A percentile compares a stretch with the other conserved stretches of the same genome.
Conservation (phyloP, 2,888 invertebrate genomes). For the Campoplex capitator region DNA sequence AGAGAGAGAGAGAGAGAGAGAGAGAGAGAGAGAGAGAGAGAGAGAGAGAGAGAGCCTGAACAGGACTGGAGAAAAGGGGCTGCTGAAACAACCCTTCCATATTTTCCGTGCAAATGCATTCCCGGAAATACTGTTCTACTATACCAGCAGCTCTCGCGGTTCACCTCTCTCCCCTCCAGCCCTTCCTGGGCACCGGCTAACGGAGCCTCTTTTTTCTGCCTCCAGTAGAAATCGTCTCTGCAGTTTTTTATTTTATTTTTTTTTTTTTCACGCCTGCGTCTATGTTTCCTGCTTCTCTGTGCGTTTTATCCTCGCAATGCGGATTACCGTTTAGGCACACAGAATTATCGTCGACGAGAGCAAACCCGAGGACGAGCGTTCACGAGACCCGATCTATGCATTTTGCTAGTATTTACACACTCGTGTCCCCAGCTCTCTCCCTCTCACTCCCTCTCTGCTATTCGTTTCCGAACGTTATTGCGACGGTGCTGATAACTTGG, state of each 20-base stretch:
- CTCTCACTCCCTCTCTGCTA: background rate
- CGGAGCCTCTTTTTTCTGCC: conserved; percentile 4
- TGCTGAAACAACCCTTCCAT: background rate
- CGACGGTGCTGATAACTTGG: no score
- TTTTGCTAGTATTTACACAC: background rate
- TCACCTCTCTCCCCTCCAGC: no score
- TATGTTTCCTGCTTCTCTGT: background rate
- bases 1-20: background rate
- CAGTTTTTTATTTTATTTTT: no score
- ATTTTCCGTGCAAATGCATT: conserved; percentile 54
- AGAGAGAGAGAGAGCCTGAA: background rate
- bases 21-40: background rate
- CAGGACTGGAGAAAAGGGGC: background rate
- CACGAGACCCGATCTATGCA: conserved; percentile 17
- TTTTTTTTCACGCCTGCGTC: background rate
- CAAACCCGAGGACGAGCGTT: conserved; percentile 33
- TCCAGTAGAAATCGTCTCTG: no score
- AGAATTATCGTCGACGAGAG: conserved; percentile 55
- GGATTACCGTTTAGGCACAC: conserved; percentile 61
- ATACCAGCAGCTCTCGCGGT: no score
- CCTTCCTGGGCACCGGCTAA: background rate
- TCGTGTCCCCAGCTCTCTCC: background rate
- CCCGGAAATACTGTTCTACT: conserved; percentile 55
- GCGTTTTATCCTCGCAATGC: conserved; percentile 43
- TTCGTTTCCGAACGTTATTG: background rate